A percentile compares a stretch with the other conserved stretches of the same genome.
These are phyloP conservation scores for Ladona fulva DNA, from an alignment of 1,140 invertebrate species.

Conservation along the genomic window DNA sequence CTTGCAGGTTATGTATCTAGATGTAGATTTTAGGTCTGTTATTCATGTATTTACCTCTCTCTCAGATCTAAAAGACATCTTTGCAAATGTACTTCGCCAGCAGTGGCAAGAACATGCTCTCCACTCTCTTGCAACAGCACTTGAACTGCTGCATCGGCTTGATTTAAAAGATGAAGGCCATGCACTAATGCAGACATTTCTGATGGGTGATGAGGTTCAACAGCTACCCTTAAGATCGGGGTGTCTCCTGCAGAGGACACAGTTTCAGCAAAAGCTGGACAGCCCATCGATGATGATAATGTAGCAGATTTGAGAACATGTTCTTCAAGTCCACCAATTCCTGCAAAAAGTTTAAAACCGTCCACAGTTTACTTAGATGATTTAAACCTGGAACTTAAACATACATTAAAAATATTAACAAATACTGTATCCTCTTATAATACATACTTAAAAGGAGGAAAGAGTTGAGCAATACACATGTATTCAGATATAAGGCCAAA, in stretches of 20 bases:
- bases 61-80: conserved; percentile 82
- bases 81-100: conserved; percentile 95
- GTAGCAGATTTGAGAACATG: conserved; percentile 86
- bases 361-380: background rate
- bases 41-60: conserved; percentile 36
- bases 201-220: conserved; percentile 78
- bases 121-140: conserved; percentile 87
- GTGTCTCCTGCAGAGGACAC: conserved; percentile 50
- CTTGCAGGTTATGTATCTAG: too few species aligned
- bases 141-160: conserved; percentile 89
- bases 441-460: background rate
- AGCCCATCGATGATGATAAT: conserved; percentile 70
- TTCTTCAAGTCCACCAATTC: conserved; percentile 79
- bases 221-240: conserved; percentile 87
- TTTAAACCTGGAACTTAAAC: too few species aligned
- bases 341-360: conserved; percentile 33
- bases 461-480: too few species aligned
- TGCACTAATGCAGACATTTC: conserved; percentile 73
- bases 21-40: too few species aligned
- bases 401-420: too few species aligned
- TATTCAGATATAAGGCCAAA: too few species aligned
- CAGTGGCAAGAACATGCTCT: conserved; percentile 91
- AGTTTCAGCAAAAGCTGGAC: conserved; percentile 82
- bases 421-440: too few species aligned
- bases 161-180: conserved; percentile 73